Evolutionary conservation across 2,888 invertebrate species (phyloP).

Genomic region (Callyntrura sp.): DNA sequence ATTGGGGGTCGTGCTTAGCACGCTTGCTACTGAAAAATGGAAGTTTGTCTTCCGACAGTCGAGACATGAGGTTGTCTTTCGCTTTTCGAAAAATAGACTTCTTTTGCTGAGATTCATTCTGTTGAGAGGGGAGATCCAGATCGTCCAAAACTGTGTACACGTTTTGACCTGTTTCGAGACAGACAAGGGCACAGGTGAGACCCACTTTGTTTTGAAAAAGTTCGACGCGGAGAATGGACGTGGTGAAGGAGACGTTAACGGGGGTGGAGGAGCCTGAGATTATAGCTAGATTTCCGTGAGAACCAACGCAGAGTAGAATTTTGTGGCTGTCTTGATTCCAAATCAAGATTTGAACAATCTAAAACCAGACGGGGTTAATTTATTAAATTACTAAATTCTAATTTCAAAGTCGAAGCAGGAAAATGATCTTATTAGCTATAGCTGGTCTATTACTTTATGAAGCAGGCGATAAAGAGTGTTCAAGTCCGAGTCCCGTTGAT

Average conservation of each 20-base stretch:
- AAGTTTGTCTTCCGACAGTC: conserved; percentile 81
- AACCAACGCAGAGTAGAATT: conserved; percentile 81
- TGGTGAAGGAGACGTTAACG: conserved; percentile 81
- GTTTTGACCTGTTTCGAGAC: conserved; percentile 81
- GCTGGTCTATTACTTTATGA: conserved; percentile 71
- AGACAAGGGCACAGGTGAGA: conserved; percentile 81
- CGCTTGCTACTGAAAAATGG: conserved; percentile 80
- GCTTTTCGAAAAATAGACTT: conserved; percentile 83
- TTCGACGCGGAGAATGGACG: conserved; percentile 79
- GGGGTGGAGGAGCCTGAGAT: conserved; percentile 80
- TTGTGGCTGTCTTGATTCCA: conserved; percentile 82
- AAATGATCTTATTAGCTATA: no score
- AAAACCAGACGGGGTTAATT: neutral
- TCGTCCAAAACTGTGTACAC: conserved; percentile 82
- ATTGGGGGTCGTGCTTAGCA: conserved; percentile 69
- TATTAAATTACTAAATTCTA: conserved; percentile 24
- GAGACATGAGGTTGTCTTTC: conserved; percentile 83
- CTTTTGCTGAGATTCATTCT: conserved; percentile 81
- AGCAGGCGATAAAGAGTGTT: conserved; percentile 65
- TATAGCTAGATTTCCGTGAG: conserved; percentile 81
- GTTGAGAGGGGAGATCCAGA: conserved; percentile 80
- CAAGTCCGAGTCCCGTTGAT: conserved; percentile 65
- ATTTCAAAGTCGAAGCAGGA: no score
- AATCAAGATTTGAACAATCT: conserved; percentile 81
- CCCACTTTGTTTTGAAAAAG: conserved; percentile 82